Percentiles rank a stretch among this genome's conserved stretches.
phyloP scores from a whole-genome alignment of 2,888 invertebrate species.

The Epinotia ramella region DNA sequence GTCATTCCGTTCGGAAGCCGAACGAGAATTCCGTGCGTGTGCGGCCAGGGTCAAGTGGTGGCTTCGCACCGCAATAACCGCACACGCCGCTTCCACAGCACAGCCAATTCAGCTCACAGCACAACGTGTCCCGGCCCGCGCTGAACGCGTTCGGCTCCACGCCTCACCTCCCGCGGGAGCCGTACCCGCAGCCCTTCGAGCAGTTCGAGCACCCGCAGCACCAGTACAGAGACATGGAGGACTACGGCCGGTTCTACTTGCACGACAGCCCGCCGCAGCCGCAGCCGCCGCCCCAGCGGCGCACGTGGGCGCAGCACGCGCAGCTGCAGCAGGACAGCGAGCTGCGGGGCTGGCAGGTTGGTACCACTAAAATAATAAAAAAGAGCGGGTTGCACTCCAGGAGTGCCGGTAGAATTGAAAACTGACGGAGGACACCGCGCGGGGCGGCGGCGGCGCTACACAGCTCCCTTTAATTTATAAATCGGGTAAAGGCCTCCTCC shows the following conservation, averaged over 20 bases:
- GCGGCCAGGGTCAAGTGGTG: too few species aligned
- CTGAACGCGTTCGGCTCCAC: slow-evolving; percentile 77
- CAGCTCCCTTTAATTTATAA: too few species aligned
- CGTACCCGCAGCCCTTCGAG: slow-evolving; percentile 56
- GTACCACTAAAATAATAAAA: too few species aligned
- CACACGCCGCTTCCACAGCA: slow-evolving; percentile 68
- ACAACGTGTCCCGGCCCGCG: slow-evolving; percentile 76
- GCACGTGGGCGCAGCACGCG: slow-evolving; percentile 89
- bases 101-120: slow-evolving; percentile 84
- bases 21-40: too few species aligned
- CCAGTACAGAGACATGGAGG: slow-evolving; percentile 68
- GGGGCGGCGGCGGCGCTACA: too few species aligned
- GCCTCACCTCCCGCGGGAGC: slow-evolving; percentile 76
- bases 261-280: slow-evolving; percentile 87
- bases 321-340: slow-evolving; percentile 85
- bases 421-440: too few species aligned
- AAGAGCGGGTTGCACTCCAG: too few species aligned
- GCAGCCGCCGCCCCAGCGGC: slow-evolving; percentile 86
- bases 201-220: slow-evolving; percentile 51
- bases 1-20: too few species aligned
- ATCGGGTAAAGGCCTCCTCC: too few species aligned
- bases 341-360: slow-evolving; percentile 77
- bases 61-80: slow-evolving; percentile 26
- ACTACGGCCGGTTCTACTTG: slow-evolving; percentile 87
- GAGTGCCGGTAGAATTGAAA: too few species aligned